phyloP scores from a whole-genome alignment of 2,888 invertebrate species.

The Meiosimyza decipiens region DNA sequence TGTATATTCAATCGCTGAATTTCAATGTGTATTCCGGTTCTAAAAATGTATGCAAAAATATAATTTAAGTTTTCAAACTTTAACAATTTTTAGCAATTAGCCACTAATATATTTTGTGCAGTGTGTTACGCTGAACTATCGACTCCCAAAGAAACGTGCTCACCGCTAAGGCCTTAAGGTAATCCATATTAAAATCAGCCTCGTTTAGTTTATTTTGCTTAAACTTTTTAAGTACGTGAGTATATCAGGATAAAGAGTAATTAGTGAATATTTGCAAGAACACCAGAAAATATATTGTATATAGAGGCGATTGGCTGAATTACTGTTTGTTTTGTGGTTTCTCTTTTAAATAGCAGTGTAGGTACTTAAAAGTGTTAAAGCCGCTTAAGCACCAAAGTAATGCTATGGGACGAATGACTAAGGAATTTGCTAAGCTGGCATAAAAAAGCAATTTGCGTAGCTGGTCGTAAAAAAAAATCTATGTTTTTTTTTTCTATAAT shows the following conservation, averaged over 20 bases:
- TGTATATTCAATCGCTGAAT: not conserved
- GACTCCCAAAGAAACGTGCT: no score
- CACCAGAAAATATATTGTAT: constrained; percentile 3
- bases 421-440: constrained; percentile 27
- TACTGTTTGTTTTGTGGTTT: constrained; percentile 27
- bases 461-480: no score
- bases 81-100: no score
- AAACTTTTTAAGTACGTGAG: constrained; percentile 27
- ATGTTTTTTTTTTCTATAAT: no score
- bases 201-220: not conserved
- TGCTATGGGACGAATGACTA: not conserved
- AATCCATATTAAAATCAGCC: not conserved
- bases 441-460: not conserved
- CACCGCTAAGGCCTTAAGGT: not conserved
- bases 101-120: no score
- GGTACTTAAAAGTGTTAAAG: constrained; percentile 14
- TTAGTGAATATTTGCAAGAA: constrained; percentile 28
- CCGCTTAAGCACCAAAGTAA: constrained; percentile 12
- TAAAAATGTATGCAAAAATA: no score
- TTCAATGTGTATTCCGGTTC: no score
- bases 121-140: no score
- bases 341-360: not conserved
- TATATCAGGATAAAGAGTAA: constrained; percentile 29
- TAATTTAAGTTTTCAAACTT: no score
- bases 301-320: constrained; percentile 5